Evolutionary conservation across 2,888 invertebrate genomes (phyloP).

Genomic region (Epirrhoe tristata): DNA sequence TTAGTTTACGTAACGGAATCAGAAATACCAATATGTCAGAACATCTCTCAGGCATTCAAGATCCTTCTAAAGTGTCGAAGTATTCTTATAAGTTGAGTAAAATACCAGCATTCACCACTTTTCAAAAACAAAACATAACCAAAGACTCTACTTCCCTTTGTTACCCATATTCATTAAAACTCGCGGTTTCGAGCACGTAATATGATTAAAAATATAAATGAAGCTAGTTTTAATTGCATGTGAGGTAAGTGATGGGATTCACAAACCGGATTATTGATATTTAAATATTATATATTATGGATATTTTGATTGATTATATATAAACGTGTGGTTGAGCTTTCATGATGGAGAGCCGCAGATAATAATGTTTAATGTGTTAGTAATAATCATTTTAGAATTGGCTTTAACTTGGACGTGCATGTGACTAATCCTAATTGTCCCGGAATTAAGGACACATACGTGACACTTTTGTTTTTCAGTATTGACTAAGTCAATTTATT

Average conservation of each 20-base stretch:
- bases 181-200: constrained; percentile 35
- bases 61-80: not conserved
- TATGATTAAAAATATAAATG: constrained; percentile 46
- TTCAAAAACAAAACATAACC: constrained; percentile 4
- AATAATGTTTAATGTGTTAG: not conserved
- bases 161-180: constrained; percentile 38
- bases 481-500: no score
- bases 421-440: no score
- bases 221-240: constrained; percentile 45
- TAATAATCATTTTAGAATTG: no score
- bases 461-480: no score
- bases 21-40: no score
- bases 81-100: no score
- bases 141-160: constrained; percentile 28
- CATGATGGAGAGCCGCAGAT: not conserved
- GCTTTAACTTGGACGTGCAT: no score
- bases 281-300: not conserved
- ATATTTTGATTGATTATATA: constrained; percentile 4
- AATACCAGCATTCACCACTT: not conserved
- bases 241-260: constrained; percentile 31
- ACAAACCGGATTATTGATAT: not conserved
- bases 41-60: not conserved
- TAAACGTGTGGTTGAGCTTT: not conserved
- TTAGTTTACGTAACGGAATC: no score
- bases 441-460: no score